Evolutionary conservation across 2,888 invertebrate genomes (phyloP).

Genomic region (Eumacrocentrus americanus): DNA sequence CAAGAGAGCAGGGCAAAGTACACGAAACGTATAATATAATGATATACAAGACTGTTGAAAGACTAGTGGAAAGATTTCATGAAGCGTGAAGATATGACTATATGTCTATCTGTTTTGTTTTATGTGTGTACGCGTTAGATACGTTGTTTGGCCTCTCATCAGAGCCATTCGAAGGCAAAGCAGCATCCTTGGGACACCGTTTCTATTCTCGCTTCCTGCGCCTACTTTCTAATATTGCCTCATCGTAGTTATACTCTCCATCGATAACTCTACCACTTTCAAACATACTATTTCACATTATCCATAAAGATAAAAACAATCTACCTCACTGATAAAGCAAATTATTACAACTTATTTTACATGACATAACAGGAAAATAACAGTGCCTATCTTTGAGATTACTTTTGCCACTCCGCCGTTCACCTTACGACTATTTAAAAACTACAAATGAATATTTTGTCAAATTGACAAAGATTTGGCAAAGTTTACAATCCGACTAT

Average conservation of each 20-base stretch:
- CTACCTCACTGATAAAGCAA: too few species aligned
- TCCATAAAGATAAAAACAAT: too few species aligned
- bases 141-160: constrained; percentile 5
- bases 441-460: too few species aligned
- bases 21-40: constrained; percentile 10
- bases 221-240: constrained; percentile 32
- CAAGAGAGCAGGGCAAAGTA: constrained; percentile 17
- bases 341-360: too few species aligned
- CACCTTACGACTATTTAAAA: too few species aligned
- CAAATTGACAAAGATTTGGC: too few species aligned
- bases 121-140: too few species aligned
- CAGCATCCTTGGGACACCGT: constrained; percentile 25
- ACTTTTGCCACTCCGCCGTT: too few species aligned
- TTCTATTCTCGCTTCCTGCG: constrained; percentile 23
- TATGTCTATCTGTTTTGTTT: constrained; percentile 6
- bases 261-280: constrained; percentile 26
- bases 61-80: constrained; percentile 7
- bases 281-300: background rate
- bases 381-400: too few species aligned
- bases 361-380: too few species aligned
- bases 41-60: background rate
- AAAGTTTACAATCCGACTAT: too few species aligned
- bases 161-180: constrained; percentile 22
- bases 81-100: constrained; percentile 12
- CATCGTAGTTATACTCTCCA: constrained; percentile 28